Percentiles rank a stretch among this genome's conserved stretches.
These are phyloP conservation scores for Ctena decussata DNA, from an alignment of 2,888 invertebrate species.

Conservation along the genomic window DNA sequence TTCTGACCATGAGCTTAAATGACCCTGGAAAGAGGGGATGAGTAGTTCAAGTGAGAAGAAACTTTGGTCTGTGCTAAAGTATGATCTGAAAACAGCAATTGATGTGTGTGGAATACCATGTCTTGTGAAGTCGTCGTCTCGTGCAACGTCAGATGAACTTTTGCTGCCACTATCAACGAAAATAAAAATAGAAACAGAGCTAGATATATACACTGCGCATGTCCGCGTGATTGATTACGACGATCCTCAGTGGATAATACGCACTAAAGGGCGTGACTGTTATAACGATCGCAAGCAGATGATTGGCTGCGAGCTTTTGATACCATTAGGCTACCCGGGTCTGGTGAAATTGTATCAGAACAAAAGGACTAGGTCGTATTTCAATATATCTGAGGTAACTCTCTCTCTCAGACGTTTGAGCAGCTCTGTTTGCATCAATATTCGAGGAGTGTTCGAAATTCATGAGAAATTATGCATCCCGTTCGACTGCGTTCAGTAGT, in stretches of 20 bases:
- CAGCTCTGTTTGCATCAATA: too few relatives aligned
- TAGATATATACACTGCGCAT: slow-evolving; percentile 38
- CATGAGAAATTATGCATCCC: too few relatives aligned
- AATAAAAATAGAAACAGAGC: slow-evolving; percentile 31
- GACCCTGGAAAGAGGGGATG: neutral
- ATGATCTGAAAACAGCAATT: slow-evolving; percentile 56
- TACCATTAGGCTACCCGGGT: slow-evolving; percentile 49
- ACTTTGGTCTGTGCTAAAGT: slow-evolving; percentile 50
- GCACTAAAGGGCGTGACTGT: slow-evolving; percentile 48
- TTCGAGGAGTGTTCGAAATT: too few relatives aligned
- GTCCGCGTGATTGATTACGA: slow-evolving; percentile 43
- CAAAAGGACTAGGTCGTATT: slow-evolving; percentile 34
- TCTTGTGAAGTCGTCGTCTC: slow-evolving; percentile 37
- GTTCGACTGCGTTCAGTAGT: too few relatives aligned
- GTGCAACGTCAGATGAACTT: neutral
- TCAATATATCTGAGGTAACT: slow-evolving; percentile 47
- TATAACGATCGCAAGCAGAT: slow-evolving; percentile 22
- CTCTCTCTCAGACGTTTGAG: too few relatives aligned
- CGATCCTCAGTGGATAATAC: slow-evolving; percentile 47
- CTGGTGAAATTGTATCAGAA: slow-evolving; percentile 36
- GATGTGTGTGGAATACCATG: slow-evolving; percentile 54
- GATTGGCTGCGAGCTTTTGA: slow-evolving; percentile 39
- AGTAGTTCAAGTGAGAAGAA: neutral
- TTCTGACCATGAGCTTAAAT: too few relatives aligned
- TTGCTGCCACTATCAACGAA: neutral